Evolutionary conservation across 2,797 vertebrate species (phyloP), one percentile per base, ranked within the genome.

Genomic region (Notamacropus eugenii): DNA sequence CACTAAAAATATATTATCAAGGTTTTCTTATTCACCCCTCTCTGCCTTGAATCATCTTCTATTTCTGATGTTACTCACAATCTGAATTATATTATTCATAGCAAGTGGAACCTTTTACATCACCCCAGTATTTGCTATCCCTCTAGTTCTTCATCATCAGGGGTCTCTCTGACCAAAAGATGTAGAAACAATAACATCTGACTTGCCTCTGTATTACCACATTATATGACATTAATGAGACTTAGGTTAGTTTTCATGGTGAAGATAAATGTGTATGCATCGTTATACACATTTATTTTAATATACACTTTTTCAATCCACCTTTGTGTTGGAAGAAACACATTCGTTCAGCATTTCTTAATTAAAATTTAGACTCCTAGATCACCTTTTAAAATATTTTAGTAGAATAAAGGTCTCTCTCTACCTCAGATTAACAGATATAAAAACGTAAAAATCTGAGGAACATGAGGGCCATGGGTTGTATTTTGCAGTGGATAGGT

Each of bases 401-500:
- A 98, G 92, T 95, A 91, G 97, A 97, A 98, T 94, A 56, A 96
- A 98, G 98, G 92, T 58, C 91, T 55, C 97, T 97, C 97, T 96
- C 97, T 62, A 24, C 92, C 90, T 94, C 96, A 98, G 97, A 98
- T 98, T 98, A 98, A 98, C 97, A 98, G 99, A 98, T 98, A 98
- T 98, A 97, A 98, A 87, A 98, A 98, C 96, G 97, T 98, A 98
- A 99, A 99, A 98, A 97, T 52, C 98, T 96, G 98, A 98, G 98
- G 97, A 98, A 98, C 98, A 99, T 99, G 99, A 99, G 99, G 99
- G 99, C 99, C 98, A 99, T 98, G 98, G 98, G 98, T 99, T 99
- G 99, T 98, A 98, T 99, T 99, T 99, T 99, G 98, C 98, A 99
- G 98, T 99, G 99, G 99, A 99, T 99, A 99, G 99, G 99, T 99